These are phyloP conservation scores for Coleophora deauratella DNA, from an alignment of 2,888 invertebrate species.

Conservation along the genomic window DNA sequence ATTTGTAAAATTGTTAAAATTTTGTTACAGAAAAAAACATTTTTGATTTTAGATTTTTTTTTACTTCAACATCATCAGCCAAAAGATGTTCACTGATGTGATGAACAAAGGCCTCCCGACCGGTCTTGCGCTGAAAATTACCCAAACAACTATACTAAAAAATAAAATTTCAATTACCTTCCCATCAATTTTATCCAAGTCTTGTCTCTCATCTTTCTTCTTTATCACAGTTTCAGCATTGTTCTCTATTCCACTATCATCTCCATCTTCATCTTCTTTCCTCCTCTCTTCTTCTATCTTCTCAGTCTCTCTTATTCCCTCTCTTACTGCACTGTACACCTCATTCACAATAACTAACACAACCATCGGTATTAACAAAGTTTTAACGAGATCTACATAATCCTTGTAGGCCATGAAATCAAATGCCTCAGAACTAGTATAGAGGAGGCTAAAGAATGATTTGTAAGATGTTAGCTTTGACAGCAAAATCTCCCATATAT, in stretches of 20 bases:
- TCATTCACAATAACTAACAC: conserved; percentile 52
- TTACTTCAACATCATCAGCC: too few relatives aligned
- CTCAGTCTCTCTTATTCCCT: conserved; percentile 14
- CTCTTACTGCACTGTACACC: conserved; percentile 23
- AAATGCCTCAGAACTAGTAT: conserved; percentile 85
- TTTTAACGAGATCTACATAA: conserved; percentile 61
- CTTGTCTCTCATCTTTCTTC: conserved; percentile 23
- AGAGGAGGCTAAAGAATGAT: conserved; percentile 84
- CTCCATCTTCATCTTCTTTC: conserved; percentile 48
- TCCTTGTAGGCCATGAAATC: conserved; percentile 76
- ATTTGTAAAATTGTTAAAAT: too few relatives aligned
- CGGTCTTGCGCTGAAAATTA: too few relatives aligned
- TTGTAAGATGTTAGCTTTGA: conserved; percentile 80
- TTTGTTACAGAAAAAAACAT: too few relatives aligned
- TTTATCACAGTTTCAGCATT: conserved; percentile 52
- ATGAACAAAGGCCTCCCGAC: too few relatives aligned
- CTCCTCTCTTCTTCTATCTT: conserved; percentile 18
- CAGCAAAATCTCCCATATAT: conserved; percentile 80
- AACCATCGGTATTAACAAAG: conserved; percentile 75
- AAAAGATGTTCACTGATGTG: too few relatives aligned
- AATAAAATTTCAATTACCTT: conserved; percentile 7
- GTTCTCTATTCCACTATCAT: conserved; percentile 72
- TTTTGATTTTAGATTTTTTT: too few relatives aligned
- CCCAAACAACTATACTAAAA: too few relatives aligned
- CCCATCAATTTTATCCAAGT: conserved; percentile 33